phyloP scores from a whole-genome alignment of 2,888 invertebrate species.

The Agapetus fuscipes region DNA sequence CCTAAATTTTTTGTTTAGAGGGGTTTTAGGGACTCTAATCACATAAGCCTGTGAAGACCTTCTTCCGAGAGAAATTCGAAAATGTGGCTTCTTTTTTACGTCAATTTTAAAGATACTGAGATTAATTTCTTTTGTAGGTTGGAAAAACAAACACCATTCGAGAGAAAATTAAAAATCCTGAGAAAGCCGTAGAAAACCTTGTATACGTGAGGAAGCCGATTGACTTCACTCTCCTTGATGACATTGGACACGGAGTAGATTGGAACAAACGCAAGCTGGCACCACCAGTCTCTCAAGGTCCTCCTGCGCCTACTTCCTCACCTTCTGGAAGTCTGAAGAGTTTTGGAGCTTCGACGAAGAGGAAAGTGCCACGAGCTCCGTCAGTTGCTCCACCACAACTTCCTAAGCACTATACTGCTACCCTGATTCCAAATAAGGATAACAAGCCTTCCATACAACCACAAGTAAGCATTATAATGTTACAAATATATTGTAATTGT shows the following conservation, averaged over 20 bases:
- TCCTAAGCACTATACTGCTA: conserved; percentile 93
- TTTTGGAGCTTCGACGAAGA: conserved; percentile 62
- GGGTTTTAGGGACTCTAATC: too few species aligned
- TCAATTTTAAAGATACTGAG: too few species aligned
- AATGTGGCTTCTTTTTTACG: too few species aligned
- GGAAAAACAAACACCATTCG: conserved; percentile 83
- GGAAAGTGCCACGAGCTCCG: conserved; percentile 89
- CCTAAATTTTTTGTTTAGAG: too few species aligned
- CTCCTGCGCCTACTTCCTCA: conserved; percentile 93
- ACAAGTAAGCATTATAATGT: too few species aligned
- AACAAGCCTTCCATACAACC: too few species aligned
- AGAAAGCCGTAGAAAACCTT: conserved; percentile 92
- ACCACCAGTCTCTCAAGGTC: conserved; percentile 78
- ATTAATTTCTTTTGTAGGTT: too few species aligned
- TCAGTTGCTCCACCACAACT: conserved; percentile 94
- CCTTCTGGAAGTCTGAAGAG: conserved; percentile 64
- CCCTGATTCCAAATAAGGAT: too few species aligned
- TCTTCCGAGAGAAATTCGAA: too few species aligned
- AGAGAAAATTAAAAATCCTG: conserved; percentile 92
- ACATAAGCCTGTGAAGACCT: too few species aligned
- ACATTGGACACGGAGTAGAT: conserved; percentile 86
- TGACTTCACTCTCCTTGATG: conserved; percentile 88
- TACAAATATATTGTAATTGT: too few species aligned
- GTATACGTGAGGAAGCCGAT: conserved; percentile 95
- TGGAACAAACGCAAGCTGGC: conserved; percentile 51